Conservation (phyloP, 2,797 vertebrate genomes). For the Eospalax fontanierii region DNA sequence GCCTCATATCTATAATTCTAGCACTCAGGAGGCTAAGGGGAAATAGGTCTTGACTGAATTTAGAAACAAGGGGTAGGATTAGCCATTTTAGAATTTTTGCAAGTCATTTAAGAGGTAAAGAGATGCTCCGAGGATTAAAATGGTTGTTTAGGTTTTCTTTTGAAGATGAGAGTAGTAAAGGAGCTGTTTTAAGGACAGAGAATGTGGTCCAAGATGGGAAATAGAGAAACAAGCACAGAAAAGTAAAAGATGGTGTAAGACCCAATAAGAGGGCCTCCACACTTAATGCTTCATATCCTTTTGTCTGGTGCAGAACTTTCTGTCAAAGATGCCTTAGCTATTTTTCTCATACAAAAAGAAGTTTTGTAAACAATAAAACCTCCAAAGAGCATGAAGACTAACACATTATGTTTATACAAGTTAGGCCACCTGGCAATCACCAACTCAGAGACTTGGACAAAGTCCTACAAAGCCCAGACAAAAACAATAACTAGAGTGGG, state of each 20-base stretch:
- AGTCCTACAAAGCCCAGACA: no score
- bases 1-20: neutral
- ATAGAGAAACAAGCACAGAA: no score
- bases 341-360: constrained; percentile 77
- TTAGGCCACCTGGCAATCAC: constrained; percentile 85
- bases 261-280: constrained; percentile 21
- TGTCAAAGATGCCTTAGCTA: constrained; percentile 86
- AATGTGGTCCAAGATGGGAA: no score
- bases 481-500: no score
- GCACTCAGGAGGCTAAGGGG: neutral
- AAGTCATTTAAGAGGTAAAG: neutral
- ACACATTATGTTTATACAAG: constrained; percentile 87
- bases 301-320: constrained; percentile 80
- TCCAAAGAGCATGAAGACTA: constrained; percentile 85
- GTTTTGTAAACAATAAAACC: constrained; percentile 90
- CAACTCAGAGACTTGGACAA: constrained; percentile 77
- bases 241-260: constrained; percentile 32
- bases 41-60: neutral
- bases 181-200: no score
- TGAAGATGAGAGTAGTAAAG: no score
- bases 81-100: constrained; percentile 17
- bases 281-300: constrained; percentile 65
- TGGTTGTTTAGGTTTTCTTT: no score
- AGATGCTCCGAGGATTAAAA: constrained; percentile 4
- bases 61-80: constrained; percentile 21